Base-by-base conservation (phyloP, 2,113 vertebrate species). In the Chaetops frenatus region DNA sequence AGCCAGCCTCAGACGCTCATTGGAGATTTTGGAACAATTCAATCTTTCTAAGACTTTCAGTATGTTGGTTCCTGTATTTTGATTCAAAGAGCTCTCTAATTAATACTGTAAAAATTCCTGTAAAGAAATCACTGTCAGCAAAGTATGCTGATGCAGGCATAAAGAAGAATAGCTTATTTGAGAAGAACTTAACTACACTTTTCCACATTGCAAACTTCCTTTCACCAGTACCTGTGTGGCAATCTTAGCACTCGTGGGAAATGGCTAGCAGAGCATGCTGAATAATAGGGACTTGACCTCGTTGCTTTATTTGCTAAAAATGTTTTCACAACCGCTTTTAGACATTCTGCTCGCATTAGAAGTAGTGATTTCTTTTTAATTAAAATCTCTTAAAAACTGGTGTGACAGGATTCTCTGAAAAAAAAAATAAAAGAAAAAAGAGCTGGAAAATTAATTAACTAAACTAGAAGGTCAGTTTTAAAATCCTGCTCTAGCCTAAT, bases 401-500 rank as follows among this genome's bases (percentile, higher is more conserved):
- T 85, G 64, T 76, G 90, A 92, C 95, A 96, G 66, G 78, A 28
- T 65, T 79, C 31, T 92, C 17, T 23, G 38, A 1, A 7, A 50
- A 58, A 64, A 60, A 5, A 16, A 53, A 17, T 22, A 56, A 12
- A 48, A 71, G 67, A 51, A 4, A n/a, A 67, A 80, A 85, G 8
- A 88, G 74, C 35, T 69, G 53, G 65, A 81, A 94, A 96, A 97
- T 97, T 96, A 97, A 97, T 97, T 97, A 94, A 95, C 95, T 97
- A 94, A 97, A 95, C 80, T 96, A 96, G 94, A 97, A 97, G 96
- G 97, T 97, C 97, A 98, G 95, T 95, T 97, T 96, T 94, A 93
- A 95, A 97, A 97, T 97, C 93, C 91, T 97, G 82, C 85, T 92
- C 83, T 80, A 97, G 92, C 95, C 97, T 98, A 98, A 98, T 98